phyloP scores from a whole-genome alignment of 1,140 invertebrate species.

The Andrena cerasifolii region DNA sequence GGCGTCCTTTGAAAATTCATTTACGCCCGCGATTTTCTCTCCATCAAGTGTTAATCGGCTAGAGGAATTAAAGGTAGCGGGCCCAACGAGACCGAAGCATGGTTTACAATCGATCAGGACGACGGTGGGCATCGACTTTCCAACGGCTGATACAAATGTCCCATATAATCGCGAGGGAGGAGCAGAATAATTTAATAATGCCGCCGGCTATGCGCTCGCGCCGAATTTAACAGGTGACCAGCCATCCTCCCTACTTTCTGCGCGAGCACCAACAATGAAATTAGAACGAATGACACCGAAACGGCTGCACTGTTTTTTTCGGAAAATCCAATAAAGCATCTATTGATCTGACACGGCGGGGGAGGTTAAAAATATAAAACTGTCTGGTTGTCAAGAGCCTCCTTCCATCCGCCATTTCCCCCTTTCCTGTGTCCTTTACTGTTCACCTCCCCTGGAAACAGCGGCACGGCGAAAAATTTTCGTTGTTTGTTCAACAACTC shows the following conservation, averaged over 20 bases:
- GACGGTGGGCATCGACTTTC: background rate
- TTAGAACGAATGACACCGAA: slow-evolving; percentile 55
- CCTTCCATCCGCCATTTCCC: background rate
- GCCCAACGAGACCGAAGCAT: background rate
- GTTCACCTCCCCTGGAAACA: background rate
- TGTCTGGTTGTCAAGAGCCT: slow-evolving; percentile 26
- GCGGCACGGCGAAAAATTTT: background rate
- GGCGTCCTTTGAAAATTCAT: slow-evolving; percentile 11
- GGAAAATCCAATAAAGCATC: slow-evolving; percentile 31
- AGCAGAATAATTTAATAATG: slow-evolving; percentile 64
- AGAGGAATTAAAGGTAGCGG: slow-evolving; percentile 8
- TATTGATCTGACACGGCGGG: slow-evolving; percentile 16
- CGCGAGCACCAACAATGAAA: slow-evolving; percentile 49
- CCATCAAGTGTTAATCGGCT: slow-evolving; percentile 33
- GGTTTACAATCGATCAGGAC: background rate
- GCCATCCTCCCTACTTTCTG: slow-evolving; percentile 18
- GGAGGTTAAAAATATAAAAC: slow-evolving; percentile 13
- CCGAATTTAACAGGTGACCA: slow-evolving; percentile 28
- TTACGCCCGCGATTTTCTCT: slow-evolving; percentile 13
- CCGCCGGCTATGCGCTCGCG: slow-evolving; percentile 14
- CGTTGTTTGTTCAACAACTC: slow-evolving; percentile 20
- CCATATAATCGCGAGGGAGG: slow-evolving; percentile 52
- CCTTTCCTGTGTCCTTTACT: slow-evolving; percentile 9
- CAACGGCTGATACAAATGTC: slow-evolving; percentile 28
- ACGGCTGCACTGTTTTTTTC: slow-evolving; percentile 41